A percentile compares a stretch with the other conserved stretches of the same genome.
These are phyloP conservation scores for Macrostomum lignano DNA, from an alignment of 1,140 invertebrate genomes.

Conservation along the genomic window DNA sequence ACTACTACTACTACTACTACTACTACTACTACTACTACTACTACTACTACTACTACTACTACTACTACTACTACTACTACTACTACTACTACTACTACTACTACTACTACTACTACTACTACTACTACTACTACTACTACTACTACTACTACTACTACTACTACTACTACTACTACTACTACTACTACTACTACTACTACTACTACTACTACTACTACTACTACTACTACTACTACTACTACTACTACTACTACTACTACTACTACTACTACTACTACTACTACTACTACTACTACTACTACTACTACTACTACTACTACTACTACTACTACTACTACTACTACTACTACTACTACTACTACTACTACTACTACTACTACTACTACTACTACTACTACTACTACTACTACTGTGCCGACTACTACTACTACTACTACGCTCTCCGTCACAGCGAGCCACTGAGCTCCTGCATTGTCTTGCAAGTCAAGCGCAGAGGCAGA, in stretches of 20 bases:
- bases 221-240: conserved; percentile 2
- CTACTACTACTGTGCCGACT: conserved; percentile 8
- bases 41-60: conserved; percentile 2
- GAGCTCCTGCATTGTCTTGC: no score
- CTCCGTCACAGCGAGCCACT: no score
- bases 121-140: conserved; percentile 2
- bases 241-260: conserved; percentile 2
- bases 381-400: conserved; percentile 9
- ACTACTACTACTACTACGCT: conserved; percentile 8
- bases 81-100: conserved; percentile 2
- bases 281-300: conserved; percentile 2
- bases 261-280: conserved; percentile 2
- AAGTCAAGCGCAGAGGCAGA: no score
- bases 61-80: conserved; percentile 2
- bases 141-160: conserved; percentile 2
- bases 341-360: conserved; percentile 9
- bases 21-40: conserved; percentile 2
- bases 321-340: no score
- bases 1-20: conserved; percentile 2
- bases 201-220: conserved; percentile 2
- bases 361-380: conserved; percentile 9
- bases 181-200: conserved; percentile 2
- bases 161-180: conserved; percentile 2
- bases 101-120: conserved; percentile 2
- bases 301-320: no score